Evolutionary conservation across 2,888 invertebrate species (phyloP).

Genomic region (Homarus gammarus): DNA sequence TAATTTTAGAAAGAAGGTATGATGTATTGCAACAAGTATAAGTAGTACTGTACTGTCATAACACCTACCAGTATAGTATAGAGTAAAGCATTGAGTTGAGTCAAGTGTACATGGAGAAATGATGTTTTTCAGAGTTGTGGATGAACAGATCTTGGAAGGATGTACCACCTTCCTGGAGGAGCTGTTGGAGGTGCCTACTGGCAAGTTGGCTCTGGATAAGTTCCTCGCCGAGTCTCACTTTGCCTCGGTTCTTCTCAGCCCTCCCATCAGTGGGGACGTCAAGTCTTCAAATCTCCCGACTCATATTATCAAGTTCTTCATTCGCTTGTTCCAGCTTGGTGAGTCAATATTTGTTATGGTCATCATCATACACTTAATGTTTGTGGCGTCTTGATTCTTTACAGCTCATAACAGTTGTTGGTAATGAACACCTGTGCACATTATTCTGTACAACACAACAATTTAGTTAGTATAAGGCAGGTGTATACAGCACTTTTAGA

Average conservation of each 20-base stretch:
- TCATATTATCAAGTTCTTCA: conserved; percentile 88
- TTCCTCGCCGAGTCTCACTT: conserved; percentile 86
- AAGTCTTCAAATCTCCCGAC: conserved; percentile 77
- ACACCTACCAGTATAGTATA: too few relatives aligned
- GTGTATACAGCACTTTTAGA: too few relatives aligned
- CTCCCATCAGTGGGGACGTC: conserved; percentile 82
- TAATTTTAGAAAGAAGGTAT: too few relatives aligned
- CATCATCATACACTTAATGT: too few relatives aligned
- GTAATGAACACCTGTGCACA: too few relatives aligned
- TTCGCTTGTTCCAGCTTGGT: conserved; percentile 84
- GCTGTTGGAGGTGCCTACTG: conserved; percentile 89
- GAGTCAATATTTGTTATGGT: conserved; percentile 74
- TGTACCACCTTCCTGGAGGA: conserved; percentile 92
- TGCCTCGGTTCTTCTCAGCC: conserved; percentile 88
- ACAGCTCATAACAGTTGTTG: too few relatives aligned
- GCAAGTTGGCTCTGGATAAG: conserved; percentile 88
- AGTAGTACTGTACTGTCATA: too few relatives aligned
- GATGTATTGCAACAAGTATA: too few relatives aligned
- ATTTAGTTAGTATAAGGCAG: too few relatives aligned
- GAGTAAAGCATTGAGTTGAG: too few relatives aligned
- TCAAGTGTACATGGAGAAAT: not conserved
- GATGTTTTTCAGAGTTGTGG: conserved; percentile 80
- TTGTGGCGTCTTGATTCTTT: too few relatives aligned
- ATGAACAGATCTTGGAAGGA: conserved; percentile 84
- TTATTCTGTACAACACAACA: too few relatives aligned